These are phyloP conservation scores for Sturnira hondurensis DNA, from an alignment of 2,113 vertebrate species.

Conservation along the genomic window DNA sequence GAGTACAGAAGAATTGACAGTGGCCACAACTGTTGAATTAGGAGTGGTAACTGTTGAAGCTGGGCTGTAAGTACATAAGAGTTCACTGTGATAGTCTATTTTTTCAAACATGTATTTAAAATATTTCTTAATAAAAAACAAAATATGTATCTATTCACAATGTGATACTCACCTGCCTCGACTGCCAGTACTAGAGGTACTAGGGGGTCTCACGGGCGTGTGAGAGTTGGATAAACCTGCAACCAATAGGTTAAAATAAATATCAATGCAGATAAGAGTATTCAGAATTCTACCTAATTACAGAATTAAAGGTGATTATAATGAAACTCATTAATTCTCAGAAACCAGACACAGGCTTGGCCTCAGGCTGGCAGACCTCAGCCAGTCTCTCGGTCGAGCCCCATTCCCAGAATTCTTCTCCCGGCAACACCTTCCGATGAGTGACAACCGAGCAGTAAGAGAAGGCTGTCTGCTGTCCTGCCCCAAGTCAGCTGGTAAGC, in stretches of 20 bases:
- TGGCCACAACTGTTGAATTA: background rate
- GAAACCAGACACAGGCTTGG: background rate
- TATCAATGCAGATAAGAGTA: background rate
- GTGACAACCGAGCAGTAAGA: background rate
- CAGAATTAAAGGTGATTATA: constrained; percentile 15
- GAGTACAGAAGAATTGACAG: background rate
- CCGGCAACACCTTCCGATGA: background rate
- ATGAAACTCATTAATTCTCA: background rate
- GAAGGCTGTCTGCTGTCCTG: background rate
- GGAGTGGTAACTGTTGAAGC: background rate
- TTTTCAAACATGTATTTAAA: background rate
- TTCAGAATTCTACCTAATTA: constrained; percentile 21
- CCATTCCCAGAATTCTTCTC: background rate
- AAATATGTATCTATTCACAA: background rate
- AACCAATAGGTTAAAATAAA: constrained; percentile 48
- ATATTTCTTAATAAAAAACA: constrained; percentile 14
- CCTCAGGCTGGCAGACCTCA: background rate
- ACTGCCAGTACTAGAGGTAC: constrained; percentile 97
- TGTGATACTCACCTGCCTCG: constrained; percentile 90
- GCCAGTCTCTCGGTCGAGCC: background rate
- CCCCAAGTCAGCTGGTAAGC: background rate
- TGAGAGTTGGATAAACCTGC: constrained; percentile 94
- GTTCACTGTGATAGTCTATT: background rate
- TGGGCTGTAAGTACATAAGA: background rate
- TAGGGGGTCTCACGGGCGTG: constrained; percentile 95